Percentiles rank a stretch among this genome's conserved stretches.
Conservation (phyloP, 1,140 invertebrate species). For the Pogonomyrmex barbatus region DNA sequence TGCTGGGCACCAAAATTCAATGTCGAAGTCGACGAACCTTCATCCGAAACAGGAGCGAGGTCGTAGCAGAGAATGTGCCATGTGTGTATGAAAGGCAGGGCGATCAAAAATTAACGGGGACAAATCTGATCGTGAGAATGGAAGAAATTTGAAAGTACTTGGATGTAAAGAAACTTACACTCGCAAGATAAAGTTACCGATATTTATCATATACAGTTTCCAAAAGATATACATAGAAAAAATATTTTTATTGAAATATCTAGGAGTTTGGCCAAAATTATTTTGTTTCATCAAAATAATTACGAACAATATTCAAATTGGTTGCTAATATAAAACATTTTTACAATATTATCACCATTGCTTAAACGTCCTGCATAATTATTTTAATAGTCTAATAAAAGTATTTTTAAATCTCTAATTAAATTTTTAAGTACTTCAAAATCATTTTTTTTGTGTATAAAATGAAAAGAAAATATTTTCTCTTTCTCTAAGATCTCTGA, state of each 20-base stretch:
- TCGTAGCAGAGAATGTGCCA: not conserved
- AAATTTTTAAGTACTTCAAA: no score
- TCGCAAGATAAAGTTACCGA: not conserved
- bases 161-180: not conserved
- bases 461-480: not conserved
- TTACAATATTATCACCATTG: no score
- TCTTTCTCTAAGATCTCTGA: not conserved
- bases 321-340: no score
- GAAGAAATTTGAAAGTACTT: not conserved
- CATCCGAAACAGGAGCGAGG: constrained; percentile 42
- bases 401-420: no score
- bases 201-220: not conserved
- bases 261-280: no score
- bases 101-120: not conserved
- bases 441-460: not conserved
- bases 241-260: no score
- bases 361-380: no score
- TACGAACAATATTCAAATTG: no score
- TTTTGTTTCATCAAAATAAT: no score
- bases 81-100: not conserved
- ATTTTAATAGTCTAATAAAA: no score
- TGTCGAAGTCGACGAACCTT: constrained; percentile 69
- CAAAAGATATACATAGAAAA: not conserved
- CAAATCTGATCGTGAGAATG: constrained; percentile 1
- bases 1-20: constrained; percentile 64